Base-by-base conservation (phyloP, 2,888 invertebrate species). In the Vanessa cardui region DNA sequence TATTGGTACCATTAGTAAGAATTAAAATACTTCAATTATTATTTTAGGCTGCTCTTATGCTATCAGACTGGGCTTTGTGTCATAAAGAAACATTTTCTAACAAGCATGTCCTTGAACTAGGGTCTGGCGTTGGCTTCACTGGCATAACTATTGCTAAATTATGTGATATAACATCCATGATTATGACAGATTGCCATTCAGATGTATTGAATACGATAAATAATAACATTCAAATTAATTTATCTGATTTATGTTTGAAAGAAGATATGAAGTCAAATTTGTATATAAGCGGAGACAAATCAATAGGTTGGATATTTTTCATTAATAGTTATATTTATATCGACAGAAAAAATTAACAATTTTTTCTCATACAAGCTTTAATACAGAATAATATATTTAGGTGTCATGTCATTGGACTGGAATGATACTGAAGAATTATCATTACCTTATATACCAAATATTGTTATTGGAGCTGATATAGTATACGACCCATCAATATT, bases 61-160 rank as follows among this genome's bases (percentile, higher is more conserved):
- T 97, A 62, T 94, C 96, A 45, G 95, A 97, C 81, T 97, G 96
- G 95, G 94, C 95, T 50, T 73, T 95, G 12, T 81, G 87, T 65
- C 94, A 96, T 78, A 83, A 85, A 76, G 74, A 89, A 9, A 58
- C 86, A 31, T 90, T 96, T 54, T 63, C 77, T 7, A 83, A 88
- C 12, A 96, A 95, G 85, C 88, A 83, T 56, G 79, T 97, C 6
- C 77, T 97, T 6, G 97, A 97, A 88, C 87, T 97, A 6, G 97
- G 97, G 15, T 95, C 96, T 15, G 97, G 97, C 33, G 93, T 95
- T 20, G 97, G 97, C 0, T 91, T 97, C 63, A 94, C 95, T 47
- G 96, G 97, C 20, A 89, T 97, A 47, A 88, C 94, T 5, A 84
- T 95, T 47, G 88, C 94, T 39, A 93, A 94, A 65, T 80, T 86